Base-by-base conservation (phyloP, 2,888 invertebrate species). In the Caenorhabditis sp. region DNA sequence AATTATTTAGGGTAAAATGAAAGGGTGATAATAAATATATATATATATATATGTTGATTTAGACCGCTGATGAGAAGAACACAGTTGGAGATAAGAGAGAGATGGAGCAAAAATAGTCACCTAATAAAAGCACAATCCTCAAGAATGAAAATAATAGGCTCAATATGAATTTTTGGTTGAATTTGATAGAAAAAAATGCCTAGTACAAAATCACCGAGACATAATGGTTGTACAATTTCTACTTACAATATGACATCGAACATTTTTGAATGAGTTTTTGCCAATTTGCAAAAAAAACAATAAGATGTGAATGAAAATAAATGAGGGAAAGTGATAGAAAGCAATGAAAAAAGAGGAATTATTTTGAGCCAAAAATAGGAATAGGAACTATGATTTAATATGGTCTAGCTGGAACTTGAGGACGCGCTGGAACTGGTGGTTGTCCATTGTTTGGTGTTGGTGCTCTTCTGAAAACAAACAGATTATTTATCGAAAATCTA, bases 391-490 rank as follows among this genome's bases (percentile, higher is more conserved):
- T 8, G 3, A 59, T 37, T 58, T 58, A 24, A 19, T 17, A 58
- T 49, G 75, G 75, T 57, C 75, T 31, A 31, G 65, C 65, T 17
- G 76, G 76, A 36, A 73, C 71, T 66, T 69, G 69, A 21, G 81
- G 82, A 49, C 82, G 75, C n/a, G 77, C 77, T 19, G 82, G 82
- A 37, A 82, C 73, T 27, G 58, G 54, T 23, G 78, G 75, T 51
- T 36, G 43, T n/a, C 64, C 64, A 60, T 70, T 80, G 49, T 71
- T 78, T 60, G 82, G 82, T 43, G 80, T 82, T 23, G 82, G 78
- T 10, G 67, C 78, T 77, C 81, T 72, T 51, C 81, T 78, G 74
- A 61, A 81, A 78, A 50, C n/a, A n/a, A n/a, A n/a, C n/a, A n/a
- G n/a, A 2, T 5, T 17, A 43, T 43, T 10, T 14, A 17, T 43